Base-by-base conservation (phyloP, 2,113 vertebrate genomes). In the Cyprinodon brontotheroides region DNA sequence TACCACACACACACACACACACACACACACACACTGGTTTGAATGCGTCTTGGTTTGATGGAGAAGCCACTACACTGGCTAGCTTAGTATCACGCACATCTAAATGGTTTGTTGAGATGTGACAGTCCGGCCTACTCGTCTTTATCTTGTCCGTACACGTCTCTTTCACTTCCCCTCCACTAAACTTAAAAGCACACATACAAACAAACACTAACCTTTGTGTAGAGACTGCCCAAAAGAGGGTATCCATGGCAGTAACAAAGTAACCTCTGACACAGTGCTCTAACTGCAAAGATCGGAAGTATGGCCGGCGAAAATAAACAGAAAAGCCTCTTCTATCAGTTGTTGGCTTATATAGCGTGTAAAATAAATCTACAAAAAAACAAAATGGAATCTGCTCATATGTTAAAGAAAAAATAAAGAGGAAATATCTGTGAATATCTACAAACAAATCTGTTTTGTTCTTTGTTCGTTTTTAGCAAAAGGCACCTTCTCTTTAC, bases 1-100 rank as follows among this genome's bases (percentile, higher is more conserved):
- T n/a, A n/a, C n/a, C 17, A n/a, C 50, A 57, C 50, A 57, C 7
- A 57, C 14, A 29, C 29, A 29, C 47, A 15, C 47, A 50, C 47
- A 29, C 41, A 41, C 45, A 15, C 77, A 74, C 75, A 75, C 68
- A 72, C 63, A 76, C 72, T 67, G 75, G 79, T 68, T 70, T 77
- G 85, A 73, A 65, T 79, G 43, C 78, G 75, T 67, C 45, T 90
- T 76, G 81, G 75, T 83, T 72, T 41, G 72, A 80, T 80, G 71
- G 72, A 6, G 65, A 48, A 85, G 75, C 64, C 86, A 41, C 79
- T 85, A n/a, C 82, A 15, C 48, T 53, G 69, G 67, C 5, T n/a
- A n/a, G 65, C 85, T 82, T 70, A 82, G 80, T 84, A 92, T 91
- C 92, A 91, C 89, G 86, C 90, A 91, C 77, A 83, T 87, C 74